These are phyloP conservation scores for Merops nubicus DNA, from an alignment of 2,113 vertebrate genomes.

Conservation along the genomic window DNA sequence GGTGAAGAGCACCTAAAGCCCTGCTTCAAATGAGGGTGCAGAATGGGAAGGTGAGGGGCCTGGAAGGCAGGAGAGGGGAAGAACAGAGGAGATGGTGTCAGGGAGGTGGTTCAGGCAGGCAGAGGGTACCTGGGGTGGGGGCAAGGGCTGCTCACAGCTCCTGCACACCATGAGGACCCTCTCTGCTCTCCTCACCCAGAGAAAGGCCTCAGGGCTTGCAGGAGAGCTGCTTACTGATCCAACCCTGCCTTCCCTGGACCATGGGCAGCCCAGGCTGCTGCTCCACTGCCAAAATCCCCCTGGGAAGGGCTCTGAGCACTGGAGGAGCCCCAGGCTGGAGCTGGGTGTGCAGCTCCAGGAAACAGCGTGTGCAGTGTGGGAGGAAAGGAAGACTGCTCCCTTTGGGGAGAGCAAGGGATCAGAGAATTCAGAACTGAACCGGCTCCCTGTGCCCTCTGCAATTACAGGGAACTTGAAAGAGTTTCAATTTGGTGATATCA, in stretches of 20 bases:
- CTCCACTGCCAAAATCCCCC: accelerated
- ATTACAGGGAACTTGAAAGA: constrained; percentile 58
- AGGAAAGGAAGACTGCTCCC: not conserved
- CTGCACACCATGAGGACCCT: not conserved
- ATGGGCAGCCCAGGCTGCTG: accelerated
- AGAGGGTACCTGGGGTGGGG: not conserved
- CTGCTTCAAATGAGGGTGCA: not conserved
- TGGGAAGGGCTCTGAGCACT: accelerated
- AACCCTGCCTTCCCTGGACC: not conserved
- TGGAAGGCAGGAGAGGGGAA: not conserved
- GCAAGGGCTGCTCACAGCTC: not conserved
- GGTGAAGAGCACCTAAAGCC: not conserved
- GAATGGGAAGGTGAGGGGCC: not conserved
- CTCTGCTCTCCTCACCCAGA: not conserved
- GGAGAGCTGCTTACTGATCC: not conserved
- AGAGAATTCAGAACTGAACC: not conserved
- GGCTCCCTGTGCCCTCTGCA: constrained; percentile 40
- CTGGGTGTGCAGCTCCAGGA: accelerated
- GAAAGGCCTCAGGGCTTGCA: not conserved
- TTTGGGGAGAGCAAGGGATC: not conserved
- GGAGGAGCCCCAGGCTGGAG: not conserved
- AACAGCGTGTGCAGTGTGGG: accelerated
- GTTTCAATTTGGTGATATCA: constrained; percentile 25
- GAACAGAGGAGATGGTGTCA: not conserved
- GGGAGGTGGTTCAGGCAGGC: not conserved